phyloP scores from a whole-genome alignment of 2,888 invertebrate species.

The Dynastes hyllus region DNA sequence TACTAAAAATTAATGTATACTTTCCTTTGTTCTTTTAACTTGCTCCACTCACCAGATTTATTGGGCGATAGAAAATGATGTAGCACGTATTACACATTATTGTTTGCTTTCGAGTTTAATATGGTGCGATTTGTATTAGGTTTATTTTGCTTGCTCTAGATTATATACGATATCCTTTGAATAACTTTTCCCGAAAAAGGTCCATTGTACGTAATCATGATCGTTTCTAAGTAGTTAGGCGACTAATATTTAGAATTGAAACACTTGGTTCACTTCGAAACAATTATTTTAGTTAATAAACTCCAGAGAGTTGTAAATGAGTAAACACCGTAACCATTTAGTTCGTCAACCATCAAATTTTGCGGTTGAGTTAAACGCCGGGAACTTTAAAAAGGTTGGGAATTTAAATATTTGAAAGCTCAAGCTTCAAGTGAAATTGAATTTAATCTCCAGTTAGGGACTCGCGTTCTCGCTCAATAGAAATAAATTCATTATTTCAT shows the following conservation, averaged over 20 bases:
- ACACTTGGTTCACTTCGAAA: no score
- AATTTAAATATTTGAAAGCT: conserved; percentile 31
- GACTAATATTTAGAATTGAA: no score
- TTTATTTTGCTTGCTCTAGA: no score
- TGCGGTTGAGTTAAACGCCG: conserved; percentile 1
- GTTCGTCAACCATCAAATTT: conserved; percentile 8
- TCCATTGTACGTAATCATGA: no score
- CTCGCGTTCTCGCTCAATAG: background rate
- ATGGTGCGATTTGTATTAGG: no score
- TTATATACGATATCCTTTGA: no score
- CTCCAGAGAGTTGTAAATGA: background rate
- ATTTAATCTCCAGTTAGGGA: conserved; percentile 19
- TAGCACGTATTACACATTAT: background rate
- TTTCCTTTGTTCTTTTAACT: background rate
- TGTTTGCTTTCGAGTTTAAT: no score
- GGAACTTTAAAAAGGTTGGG: conserved; percentile 23
- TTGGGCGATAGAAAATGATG: background rate
- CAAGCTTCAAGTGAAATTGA: conserved; percentile 20
- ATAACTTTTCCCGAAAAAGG: no score
- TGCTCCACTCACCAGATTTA: background rate
- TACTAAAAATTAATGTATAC: conserved; percentile 14
- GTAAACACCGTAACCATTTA: background rate
- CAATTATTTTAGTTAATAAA: conserved; percentile 6
- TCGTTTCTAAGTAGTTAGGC: no score
- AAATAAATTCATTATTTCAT: conserved; percentile 37